These are phyloP conservation scores for Eremophila alpestris DNA, from an alignment of 2,797 vertebrate genomes.

Conservation along the genomic window DNA sequence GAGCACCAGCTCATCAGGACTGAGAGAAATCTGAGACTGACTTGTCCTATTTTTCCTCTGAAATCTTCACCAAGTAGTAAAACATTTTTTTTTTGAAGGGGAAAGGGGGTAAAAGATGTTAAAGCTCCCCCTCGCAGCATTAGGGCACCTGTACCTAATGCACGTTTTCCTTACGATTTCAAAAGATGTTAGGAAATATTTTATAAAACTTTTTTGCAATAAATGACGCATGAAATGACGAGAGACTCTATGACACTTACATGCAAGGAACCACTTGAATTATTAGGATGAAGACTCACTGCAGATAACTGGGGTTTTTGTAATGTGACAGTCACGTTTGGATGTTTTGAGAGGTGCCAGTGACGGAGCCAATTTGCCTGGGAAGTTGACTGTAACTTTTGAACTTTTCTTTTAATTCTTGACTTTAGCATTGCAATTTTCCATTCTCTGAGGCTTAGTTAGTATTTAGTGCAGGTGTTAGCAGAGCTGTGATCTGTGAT, in stretches of 20 bases:
- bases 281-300: constrained; percentile 69
- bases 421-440: constrained; percentile 68
- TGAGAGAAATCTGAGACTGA: constrained; percentile 68
- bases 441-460: constrained; percentile 74
- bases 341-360: constrained; percentile 66
- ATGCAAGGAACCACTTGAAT: constrained; percentile 72
- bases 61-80: constrained; percentile 71
- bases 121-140: neutral
- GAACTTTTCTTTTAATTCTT: constrained; percentile 71
- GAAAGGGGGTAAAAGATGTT: constrained; percentile 17
- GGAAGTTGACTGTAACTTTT: constrained; percentile 71
- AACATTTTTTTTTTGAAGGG: constrained; percentile 44
- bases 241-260: constrained; percentile 63
- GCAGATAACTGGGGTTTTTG: constrained; percentile 64
- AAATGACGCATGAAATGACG: constrained; percentile 76
- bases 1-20: constrained; percentile 72
- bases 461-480: constrained; percentile 72
- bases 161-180: constrained; percentile 73
- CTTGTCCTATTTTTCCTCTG: constrained; percentile 65
- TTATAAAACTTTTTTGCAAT: constrained; percentile 80
- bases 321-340: constrained; percentile 70
- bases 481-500: constrained; percentile 72
- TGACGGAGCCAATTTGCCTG: constrained; percentile 63
- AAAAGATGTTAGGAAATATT: constrained; percentile 75
- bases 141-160: constrained; percentile 72